Conservation (phyloP, 1,140 invertebrate genomes). For the Drosophila quadrilineata region DNA sequence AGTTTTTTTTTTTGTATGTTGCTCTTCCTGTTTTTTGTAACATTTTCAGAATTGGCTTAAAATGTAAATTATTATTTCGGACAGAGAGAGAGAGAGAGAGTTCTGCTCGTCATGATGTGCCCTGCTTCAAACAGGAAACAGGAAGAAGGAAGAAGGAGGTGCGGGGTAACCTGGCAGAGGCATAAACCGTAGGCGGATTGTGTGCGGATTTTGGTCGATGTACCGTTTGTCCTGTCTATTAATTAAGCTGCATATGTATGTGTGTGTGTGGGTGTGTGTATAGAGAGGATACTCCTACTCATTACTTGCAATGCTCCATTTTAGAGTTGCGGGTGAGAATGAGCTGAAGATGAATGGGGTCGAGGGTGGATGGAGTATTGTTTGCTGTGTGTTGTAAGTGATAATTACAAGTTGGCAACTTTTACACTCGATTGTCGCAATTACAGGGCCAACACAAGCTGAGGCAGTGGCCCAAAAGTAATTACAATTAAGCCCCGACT, state of each 20-base stretch:
- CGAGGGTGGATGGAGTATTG: not conserved
- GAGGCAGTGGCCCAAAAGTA: conserved; percentile 43
- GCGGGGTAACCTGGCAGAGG: too few relatives aligned
- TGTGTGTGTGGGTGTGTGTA: conserved; percentile 3
- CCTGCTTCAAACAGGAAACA: not conserved
- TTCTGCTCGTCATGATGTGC: conserved; percentile 56
- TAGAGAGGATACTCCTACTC: not conserved
- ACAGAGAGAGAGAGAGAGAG: conserved; percentile 67
- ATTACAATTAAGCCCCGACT: conserved; percentile 78
- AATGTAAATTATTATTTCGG: conserved; percentile 79
- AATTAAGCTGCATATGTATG: conserved; percentile 61
- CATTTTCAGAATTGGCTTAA: conserved; percentile 75
- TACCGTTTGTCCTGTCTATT: conserved; percentile 71
- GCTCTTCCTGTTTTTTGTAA: conserved; percentile 18
- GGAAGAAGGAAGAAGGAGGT: conserved; percentile 3
- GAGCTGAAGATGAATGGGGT: not conserved
- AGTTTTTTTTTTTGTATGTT: not conserved
- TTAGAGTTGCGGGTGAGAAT: conserved; percentile 38
- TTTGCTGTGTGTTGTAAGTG: conserved; percentile 56
- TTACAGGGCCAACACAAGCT: conserved; percentile 48
- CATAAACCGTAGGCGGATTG: conserved; percentile 36
- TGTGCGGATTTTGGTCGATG: conserved; percentile 44
- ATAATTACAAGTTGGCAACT: conserved; percentile 77
- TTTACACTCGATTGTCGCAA: conserved; percentile 60
- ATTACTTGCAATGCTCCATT: not conserved